Evolutionary conservation across 2,888 invertebrate species (phyloP).

Genomic region (Callosobruchus maculatus): DNA sequence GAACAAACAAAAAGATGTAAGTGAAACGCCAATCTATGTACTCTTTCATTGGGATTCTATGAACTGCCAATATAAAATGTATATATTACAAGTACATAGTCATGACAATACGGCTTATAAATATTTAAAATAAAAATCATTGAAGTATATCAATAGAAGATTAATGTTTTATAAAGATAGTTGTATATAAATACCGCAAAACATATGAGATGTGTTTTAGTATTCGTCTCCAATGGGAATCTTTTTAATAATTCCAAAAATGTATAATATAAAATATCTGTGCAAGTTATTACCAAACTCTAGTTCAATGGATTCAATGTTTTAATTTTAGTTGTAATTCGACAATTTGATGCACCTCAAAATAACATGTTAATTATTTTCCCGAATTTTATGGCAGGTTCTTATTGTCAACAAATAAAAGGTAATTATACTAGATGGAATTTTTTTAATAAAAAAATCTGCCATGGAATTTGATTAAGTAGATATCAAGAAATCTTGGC

Average conservation of each 20-base stretch:
- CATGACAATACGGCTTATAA: slow-evolving; percentile 34
- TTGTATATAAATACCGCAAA: neutral
- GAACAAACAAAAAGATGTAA: slow-evolving; percentile 11
- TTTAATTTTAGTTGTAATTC: neutral
- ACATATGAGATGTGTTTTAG: neutral
- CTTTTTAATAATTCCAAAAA: neutral
- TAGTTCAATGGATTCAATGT: neutral
- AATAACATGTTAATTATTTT: neutral
- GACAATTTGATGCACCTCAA: neutral
- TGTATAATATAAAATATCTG: neutral
- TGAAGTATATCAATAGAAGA: slow-evolving; percentile 20
- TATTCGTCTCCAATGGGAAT: neutral
- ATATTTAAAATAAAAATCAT: slow-evolving; percentile 20
- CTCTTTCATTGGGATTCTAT: slow-evolving; percentile 15
- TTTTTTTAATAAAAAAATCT: neutral
- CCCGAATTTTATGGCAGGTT: neutral
- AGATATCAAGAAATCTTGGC: too few relatives aligned
- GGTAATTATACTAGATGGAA: neutral
- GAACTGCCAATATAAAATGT: slow-evolving; percentile 30
- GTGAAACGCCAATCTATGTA: slow-evolving; percentile 20
- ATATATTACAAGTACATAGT: slow-evolving; percentile 33
- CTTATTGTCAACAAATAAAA: neutral
- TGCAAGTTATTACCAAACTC: neutral
- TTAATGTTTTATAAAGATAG: slow-evolving; percentile 29
- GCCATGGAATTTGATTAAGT: neutral